Evolutionary conservation across 2,888 invertebrate genomes (phyloP).

Genomic region (Cremastobaeus sp.): DNA sequence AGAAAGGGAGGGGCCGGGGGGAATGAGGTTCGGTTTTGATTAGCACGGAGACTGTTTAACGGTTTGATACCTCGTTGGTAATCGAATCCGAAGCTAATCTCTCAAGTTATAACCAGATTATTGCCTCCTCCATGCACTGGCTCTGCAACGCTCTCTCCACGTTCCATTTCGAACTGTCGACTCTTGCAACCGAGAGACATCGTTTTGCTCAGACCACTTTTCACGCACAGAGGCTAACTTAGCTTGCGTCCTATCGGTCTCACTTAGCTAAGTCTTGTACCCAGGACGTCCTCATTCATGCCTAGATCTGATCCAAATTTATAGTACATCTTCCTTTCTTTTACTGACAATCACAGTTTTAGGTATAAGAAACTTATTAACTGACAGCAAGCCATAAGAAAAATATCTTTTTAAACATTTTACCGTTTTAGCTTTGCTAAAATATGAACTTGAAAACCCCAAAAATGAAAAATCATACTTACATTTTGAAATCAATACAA

Average conservation of each 20-base stretch:
- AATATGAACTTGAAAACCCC: no score
- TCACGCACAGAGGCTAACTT: slow-evolving; percentile 28
- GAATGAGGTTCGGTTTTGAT: slow-evolving; percentile 79
- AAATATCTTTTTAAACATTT: no score
- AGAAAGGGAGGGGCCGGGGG: slow-evolving; percentile 72
- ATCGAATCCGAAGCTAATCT: slow-evolving; percentile 79
- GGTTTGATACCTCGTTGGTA: slow-evolving; percentile 79
- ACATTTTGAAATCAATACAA: no score
- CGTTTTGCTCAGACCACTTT: slow-evolving; percentile 37
- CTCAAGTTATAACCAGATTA: slow-evolving; percentile 79
- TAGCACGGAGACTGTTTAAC: slow-evolving; percentile 79
- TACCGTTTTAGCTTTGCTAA: no score
- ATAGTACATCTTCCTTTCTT: no score
- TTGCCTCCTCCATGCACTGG: slow-evolving; percentile 78
- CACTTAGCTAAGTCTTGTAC: slow-evolving; percentile 16
- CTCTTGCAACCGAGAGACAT: slow-evolving; percentile 63
- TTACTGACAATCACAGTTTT: no score
- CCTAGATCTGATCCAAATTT: no score
- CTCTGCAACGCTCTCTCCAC: slow-evolving; percentile 69
- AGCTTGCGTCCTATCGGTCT: slow-evolving; percentile 4
- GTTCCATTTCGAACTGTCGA: slow-evolving; percentile 68
- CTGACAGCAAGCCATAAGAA: no score
- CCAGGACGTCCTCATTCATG: neutral
- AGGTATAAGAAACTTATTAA: no score
- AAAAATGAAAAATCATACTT: no score